Evolutionary conservation across 1,140 invertebrate species (phyloP).

Genomic region (Formica selysi): DNA sequence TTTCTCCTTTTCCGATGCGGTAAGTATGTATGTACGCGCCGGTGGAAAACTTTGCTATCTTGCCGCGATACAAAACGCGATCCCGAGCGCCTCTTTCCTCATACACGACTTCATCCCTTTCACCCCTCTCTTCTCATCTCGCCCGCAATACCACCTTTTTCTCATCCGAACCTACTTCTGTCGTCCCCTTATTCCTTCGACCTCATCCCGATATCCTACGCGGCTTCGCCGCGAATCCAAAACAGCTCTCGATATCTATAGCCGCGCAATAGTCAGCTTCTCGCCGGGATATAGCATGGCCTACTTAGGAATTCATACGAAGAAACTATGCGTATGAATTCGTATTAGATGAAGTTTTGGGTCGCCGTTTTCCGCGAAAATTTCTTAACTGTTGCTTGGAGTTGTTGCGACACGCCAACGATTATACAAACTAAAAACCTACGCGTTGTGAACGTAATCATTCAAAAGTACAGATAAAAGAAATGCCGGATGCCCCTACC

Average conservation of each 20-base stretch:
- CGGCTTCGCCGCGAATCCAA: slow-evolving; percentile 45
- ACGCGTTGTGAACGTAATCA: neutral
- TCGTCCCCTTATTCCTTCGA: slow-evolving; percentile 43
- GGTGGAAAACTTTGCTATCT: slow-evolving; percentile 66
- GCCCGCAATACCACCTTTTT: slow-evolving; percentile 63
- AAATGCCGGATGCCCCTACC: neutral
- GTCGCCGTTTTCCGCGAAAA: slow-evolving; percentile 32
- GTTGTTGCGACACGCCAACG: slow-evolving; percentile 23
- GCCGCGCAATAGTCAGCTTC: slow-evolving; percentile 20
- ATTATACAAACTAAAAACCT: neutral
- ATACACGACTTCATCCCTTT: slow-evolving; percentile 6
- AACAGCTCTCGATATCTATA: slow-evolving; percentile 63
- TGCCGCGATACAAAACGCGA: slow-evolving; percentile 63
- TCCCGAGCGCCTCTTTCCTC: slow-evolving; percentile 43
- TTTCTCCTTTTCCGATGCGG: neutral
- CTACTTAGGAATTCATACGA: slow-evolving; percentile 68
- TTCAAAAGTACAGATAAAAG: neutral
- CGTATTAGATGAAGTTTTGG: slow-evolving; percentile 56
- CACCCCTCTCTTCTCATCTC: neutral
- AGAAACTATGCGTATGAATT: slow-evolving; percentile 73
- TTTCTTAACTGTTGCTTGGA: slow-evolving; percentile 56
- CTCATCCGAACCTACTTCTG: slow-evolving; percentile 59
- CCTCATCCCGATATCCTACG: slow-evolving; percentile 58
- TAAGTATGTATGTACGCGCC: slow-evolving; percentile 63
- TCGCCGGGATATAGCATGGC: slow-evolving; percentile 41